Base-by-base conservation (phyloP, 2,113 vertebrate genomes). In the Micronycteris hirsuta region DNA sequence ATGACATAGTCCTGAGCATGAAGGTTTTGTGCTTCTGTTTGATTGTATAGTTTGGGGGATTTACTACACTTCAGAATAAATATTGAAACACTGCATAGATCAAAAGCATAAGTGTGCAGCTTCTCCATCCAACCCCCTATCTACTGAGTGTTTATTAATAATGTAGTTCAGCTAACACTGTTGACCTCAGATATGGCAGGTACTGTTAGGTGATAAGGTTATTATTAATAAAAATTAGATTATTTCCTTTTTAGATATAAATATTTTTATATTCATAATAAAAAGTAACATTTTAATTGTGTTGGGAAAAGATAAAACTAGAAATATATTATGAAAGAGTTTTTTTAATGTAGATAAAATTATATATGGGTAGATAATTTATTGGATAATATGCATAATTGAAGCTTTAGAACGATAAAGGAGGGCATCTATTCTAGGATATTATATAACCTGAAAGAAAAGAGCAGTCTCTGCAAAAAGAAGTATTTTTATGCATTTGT, bases 191-290 rank as follows among this genome's bases (percentile, higher is more conserved):
- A 58, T 14, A 14, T 93, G 61, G 36, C 7, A 38, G 10, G 43
- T 65, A 45, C 63, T 89, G 6, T 71, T 84, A 93, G 70, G 41
- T 84, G 22, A 22, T 95, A 19, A 93, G 43, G 5, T 33, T 85
- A 67, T 70, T 43, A 84, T 63, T 58, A 89, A 54, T 93, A 93
- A 78, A 76, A 71, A 65, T 83, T 76, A 76, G 41, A 61, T 70
- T 52, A 82, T 65, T 84, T 89, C 49, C 58, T 94, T 81, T 82
- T 81, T 10, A 47, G 19, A 67, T 76, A 33, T 38, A 90, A 83
- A 56, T 92, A 67, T n/a, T 87, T 86, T 95, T 92, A 15, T 95
- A 56, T 76, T 61, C 38, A 41, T 88, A 88, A 49, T 76, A 61
- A 82, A 74, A 87, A 58, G 7, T 43, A 76, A 56, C 47, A 61